A percentile compares a stretch with the other conserved stretches of the same genome.
These are phyloP conservation scores for Paralichthys olivaceus DNA, from an alignment of 2,113 vertebrate species.

Conservation along the genomic window DNA sequence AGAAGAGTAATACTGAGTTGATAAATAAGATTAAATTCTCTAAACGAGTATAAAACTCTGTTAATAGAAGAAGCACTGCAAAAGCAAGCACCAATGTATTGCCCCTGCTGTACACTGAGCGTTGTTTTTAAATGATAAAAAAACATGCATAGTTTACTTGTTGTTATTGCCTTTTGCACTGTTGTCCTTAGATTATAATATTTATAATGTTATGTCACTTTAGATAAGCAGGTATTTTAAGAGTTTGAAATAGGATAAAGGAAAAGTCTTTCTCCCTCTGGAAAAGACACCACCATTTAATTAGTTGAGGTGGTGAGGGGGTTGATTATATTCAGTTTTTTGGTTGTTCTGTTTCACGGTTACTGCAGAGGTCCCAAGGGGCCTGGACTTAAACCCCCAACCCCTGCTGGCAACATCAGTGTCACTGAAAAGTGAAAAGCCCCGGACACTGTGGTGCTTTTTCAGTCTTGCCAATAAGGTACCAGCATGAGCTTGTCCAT, in stretches of 20 bases:
- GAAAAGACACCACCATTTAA: constrained; percentile 39
- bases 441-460: constrained; percentile 68
- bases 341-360: constrained; percentile 51
- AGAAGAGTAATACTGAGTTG: neutral
- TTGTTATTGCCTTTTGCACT: constrained; percentile 16
- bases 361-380: constrained; percentile 68
- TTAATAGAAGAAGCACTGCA: neutral
- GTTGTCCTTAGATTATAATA: neutral
- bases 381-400: constrained; percentile 74
- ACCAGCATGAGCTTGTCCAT: constrained; percentile 68
- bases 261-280: constrained; percentile 18
- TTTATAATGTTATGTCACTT: constrained; percentile 8
- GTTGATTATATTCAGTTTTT: constrained; percentile 53
- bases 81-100: constrained; percentile 3
- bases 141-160: constrained; percentile 50
- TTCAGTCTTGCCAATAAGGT: constrained; percentile 74
- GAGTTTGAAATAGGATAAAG: neutral
- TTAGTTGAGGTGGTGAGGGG: constrained; percentile 40
- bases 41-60: constrained; percentile 13
- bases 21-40: neutral
- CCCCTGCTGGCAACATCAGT: constrained; percentile 68
- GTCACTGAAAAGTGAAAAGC: constrained; percentile 68
- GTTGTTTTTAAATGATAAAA: neutral
- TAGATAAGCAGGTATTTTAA: constrained; percentile 19
- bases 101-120: constrained; percentile 2